Percentiles rank a stretch among this genome's conserved stretches.
Conservation (phyloP, 1,140 invertebrate genomes). For the Nephotettix cincticeps region DNA sequence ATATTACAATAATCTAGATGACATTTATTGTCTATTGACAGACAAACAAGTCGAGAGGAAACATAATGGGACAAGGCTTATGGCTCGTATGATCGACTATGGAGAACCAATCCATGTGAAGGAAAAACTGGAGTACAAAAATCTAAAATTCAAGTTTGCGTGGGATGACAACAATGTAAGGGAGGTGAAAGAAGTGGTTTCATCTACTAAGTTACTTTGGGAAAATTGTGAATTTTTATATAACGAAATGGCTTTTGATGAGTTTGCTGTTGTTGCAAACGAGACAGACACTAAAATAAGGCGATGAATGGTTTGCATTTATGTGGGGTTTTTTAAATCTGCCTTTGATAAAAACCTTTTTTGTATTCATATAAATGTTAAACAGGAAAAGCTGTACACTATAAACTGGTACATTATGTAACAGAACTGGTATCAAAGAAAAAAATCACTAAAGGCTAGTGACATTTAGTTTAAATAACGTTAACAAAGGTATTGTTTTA, state of each 20-base stretch:
- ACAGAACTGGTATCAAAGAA: no score
- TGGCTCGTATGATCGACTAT: not conserved
- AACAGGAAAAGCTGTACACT: no score
- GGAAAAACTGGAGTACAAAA: not conserved
- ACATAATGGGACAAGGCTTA: not conserved
- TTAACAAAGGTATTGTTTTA: no score
- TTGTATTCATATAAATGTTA: no score
- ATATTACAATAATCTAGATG: not conserved
- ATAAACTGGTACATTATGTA: no score
- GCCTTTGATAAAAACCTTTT: no score
- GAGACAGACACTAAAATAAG: no score
- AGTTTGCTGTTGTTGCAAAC: no score
- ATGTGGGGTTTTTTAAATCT: no score
- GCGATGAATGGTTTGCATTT: no score
- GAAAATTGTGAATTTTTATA: not conserved
- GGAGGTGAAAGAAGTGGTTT: not conserved
- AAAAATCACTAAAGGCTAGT: no score
- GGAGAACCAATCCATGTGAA: not conserved
- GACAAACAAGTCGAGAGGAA: not conserved
- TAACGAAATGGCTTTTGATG: not conserved
- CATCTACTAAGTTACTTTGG: not conserved
- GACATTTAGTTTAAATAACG: no score
- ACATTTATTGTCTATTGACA: not conserved
- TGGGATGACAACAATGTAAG: not conserved
- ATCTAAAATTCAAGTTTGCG: not conserved